phyloP scores from a whole-genome alignment of 2,113 vertebrate species.

The Rhabdomys dilectus region DNA sequence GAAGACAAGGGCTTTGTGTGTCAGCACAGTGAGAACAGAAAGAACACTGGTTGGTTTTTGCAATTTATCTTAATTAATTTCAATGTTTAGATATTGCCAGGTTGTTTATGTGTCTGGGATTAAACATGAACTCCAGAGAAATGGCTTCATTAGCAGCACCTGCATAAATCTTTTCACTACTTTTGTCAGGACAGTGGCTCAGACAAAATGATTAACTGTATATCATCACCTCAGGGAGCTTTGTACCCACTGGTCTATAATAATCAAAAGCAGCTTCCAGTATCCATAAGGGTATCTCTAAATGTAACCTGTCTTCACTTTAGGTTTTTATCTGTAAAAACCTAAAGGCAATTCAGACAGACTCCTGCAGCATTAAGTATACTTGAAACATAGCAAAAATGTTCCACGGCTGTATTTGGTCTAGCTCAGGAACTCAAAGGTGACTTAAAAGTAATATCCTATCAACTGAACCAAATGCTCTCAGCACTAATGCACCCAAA shows the following conservation, averaged over 20 bases:
- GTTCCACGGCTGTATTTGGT: neutral
- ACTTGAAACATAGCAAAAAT: neutral
- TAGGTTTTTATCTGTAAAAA: slow-evolving; percentile 44
- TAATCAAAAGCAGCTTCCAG: neutral
- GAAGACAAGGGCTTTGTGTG: neutral
- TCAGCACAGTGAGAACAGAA: neutral
- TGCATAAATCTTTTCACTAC: neutral
- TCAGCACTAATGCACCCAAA: slow-evolving; percentile 21
- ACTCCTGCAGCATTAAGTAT: neutral
- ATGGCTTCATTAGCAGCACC: neutral
- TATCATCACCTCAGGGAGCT: neutral
- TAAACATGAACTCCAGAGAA: neutral
- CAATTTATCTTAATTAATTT: neutral
- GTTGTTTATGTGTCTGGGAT: neutral
- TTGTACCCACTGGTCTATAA: neutral
- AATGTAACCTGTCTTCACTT: neutral
- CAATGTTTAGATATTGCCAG: neutral
- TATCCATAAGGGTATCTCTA: neutral
- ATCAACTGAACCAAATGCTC: neutral
- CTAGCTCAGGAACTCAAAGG: neutral
- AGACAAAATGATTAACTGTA: neutral
- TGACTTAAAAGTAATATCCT: neutral
- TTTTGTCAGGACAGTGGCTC: neutral
- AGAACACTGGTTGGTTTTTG: neutral
- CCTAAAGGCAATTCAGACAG: neutral